Percentiles rank a stretch among this genome's conserved stretches.
Conservation (phyloP, 2,113 vertebrate species). For the Oxygymnocypris stewartii region DNA sequence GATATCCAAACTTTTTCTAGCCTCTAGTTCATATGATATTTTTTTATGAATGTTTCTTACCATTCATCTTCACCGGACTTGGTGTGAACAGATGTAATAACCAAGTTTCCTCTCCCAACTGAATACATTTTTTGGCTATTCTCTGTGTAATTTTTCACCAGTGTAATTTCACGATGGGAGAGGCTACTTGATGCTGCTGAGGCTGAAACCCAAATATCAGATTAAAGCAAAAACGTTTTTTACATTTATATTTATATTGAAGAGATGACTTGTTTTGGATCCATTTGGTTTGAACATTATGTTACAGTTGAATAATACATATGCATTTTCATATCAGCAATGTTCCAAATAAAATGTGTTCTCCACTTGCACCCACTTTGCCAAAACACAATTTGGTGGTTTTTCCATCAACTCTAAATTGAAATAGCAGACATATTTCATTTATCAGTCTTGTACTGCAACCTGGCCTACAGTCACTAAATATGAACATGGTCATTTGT, state of each 20-base stretch:
- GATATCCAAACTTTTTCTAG: not conserved
- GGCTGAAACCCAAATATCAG: not conserved
- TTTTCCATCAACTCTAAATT: not conserved
- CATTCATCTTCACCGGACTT: not conserved
- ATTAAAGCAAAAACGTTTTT: not conserved
- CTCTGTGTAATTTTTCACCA: too few relatives aligned
- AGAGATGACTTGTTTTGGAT: not conserved
- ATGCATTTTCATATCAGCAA: not conserved
- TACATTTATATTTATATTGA: not conserved
- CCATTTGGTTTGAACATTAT: not conserved
- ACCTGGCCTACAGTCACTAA: not conserved
- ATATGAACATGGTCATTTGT: not conserved
- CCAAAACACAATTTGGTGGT: not conserved
- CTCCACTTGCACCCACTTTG: not conserved
- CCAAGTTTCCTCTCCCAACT: not conserved
- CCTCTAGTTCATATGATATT: too few relatives aligned
- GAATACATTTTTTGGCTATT: too few relatives aligned
- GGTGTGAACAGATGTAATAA: not conserved
- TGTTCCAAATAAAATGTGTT: not conserved
- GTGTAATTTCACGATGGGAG: too few relatives aligned
- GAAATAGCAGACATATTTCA: not conserved
- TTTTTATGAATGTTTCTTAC: not conserved
- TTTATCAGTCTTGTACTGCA: not conserved
- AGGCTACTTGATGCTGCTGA: not conserved
- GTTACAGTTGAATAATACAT: not conserved